Conservation (phyloP, 2,113 vertebrate species). For the Sinocyclocheilus anophthalmus region DNA sequence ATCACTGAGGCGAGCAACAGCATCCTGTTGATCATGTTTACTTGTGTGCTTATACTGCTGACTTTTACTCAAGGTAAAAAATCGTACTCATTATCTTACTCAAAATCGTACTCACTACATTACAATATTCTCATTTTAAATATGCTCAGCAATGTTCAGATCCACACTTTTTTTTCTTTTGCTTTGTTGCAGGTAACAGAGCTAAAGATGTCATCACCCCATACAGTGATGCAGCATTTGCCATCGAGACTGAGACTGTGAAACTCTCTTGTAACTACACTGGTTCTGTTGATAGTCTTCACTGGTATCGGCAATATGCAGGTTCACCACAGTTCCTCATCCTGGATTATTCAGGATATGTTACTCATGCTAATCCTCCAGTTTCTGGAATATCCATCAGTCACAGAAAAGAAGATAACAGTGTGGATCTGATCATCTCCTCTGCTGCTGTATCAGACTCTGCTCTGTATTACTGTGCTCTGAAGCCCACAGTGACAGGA, state of each 20-base stretch:
- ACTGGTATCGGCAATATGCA: too few species aligned
- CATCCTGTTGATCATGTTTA: neutral
- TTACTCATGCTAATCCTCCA: too few species aligned
- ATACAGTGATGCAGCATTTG: too few species aligned
- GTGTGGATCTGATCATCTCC: constrained; percentile 12
- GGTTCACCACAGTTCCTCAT: too few species aligned
- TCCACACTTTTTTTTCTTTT: too few species aligned
- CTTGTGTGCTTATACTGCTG: neutral
- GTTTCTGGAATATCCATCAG: neutral
- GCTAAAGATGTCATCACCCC: too few species aligned
- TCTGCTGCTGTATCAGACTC: constrained; percentile 30
- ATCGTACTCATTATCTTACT: too few species aligned
- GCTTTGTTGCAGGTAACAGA: too few species aligned
- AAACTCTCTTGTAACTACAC: too few species aligned
- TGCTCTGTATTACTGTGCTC: constrained; percentile 38
- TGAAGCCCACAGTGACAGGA: neutral
- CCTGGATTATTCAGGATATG: too few species aligned
- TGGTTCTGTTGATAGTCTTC: too few species aligned
- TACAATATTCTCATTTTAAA: neutral
- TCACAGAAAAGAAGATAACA: neutral
- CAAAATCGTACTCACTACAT: neutral
- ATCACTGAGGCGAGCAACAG: neutral
- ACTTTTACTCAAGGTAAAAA: constrained; percentile 3
- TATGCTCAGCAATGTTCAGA: neutral
- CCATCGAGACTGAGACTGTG: too few species aligned